A percentile compares a stretch with the other conserved stretches of the same genome.
Conservation (phyloP, 2,113 vertebrate genomes). For the Lanius ludovicianus region DNA sequence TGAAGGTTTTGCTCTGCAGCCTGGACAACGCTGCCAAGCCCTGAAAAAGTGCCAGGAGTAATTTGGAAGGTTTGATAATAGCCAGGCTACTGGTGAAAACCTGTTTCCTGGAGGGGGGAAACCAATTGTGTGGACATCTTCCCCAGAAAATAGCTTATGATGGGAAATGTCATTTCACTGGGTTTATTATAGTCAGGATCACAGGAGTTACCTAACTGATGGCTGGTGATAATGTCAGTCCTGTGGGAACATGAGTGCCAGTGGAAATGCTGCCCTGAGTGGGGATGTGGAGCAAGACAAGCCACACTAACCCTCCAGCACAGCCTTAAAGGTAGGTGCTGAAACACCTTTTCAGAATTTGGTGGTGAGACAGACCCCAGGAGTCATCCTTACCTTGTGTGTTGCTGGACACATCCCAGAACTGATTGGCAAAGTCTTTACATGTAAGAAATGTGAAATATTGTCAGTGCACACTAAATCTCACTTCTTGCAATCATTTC, state of each 20-base stretch:
- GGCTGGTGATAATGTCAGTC: not conserved
- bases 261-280: not conserved
- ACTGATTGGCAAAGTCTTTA: not conserved
- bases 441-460: not conserved
- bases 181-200: not conserved
- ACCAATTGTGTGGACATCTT: not conserved
- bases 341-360: not conserved
- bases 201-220: not conserved
- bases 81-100: not conserved
- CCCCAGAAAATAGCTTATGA: not conserved
- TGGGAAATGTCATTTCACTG: not conserved
- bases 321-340: not conserved
- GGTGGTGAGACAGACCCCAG: not conserved
- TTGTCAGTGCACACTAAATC: not conserved
- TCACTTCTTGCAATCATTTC: not conserved
- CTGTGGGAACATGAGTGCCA: rapidly evolving
- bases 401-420: not conserved
- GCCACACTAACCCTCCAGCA: not conserved
- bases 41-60: not conserved
- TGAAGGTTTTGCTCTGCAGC: not conserved
- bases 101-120: not conserved
- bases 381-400: not conserved
- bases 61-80: not conserved
- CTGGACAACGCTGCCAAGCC: not conserved
- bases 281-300: not conserved